Evolutionary conservation across 2,797 vertebrate genomes (phyloP), one percentile per base, ranked within the genome.

Genomic region (Rhinogobio ventralis): DNA sequence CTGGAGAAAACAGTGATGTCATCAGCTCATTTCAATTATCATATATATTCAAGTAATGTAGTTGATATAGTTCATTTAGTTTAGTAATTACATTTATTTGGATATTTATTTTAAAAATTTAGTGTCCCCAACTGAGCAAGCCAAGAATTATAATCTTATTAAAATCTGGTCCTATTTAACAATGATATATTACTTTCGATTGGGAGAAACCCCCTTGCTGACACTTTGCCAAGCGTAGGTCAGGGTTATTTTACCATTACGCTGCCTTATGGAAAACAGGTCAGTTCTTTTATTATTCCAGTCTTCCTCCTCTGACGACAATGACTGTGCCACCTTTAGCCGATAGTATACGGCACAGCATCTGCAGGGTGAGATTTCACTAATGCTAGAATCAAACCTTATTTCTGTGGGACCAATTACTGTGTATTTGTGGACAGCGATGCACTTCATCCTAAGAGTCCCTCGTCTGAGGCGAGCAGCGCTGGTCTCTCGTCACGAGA

Each of bases 331-430:
- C 42, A 39, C 55, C 33, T 79, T 79, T 53, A 68, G 30, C 9
- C 68, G 64, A 84, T 51, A 30, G 49, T n/a, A 17, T 45, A 7
- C 13, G 36, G 49, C 23, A 45, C 20, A 14, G 39, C 30, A 42
- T 72, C 53, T 84, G 36, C 77, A 39, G 76, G 23, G 39, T 64
- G 79, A 88, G 83, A 36, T 89, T 85, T 87, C 79, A 81, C 87
- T 87, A 86, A 90, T 86, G 83, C 51, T 25, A 36, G 20, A 73
- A 69, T 88, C 83, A 46, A 75, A 64, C 55, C 39, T 46, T 57
- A 86, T 90, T 90, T 90, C 90, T 88, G 69, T 57, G 90, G 90
- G 88, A 90, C 88, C 90, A 90, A 90, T 90, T 89, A 90, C 81
- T 85, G 87, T 39, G 57, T 55, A 42, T 71, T 39, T 82, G 66